Conservation (phyloP, 2,113 vertebrate genomes). For the Phalacrocorax pelagicus region DNA sequence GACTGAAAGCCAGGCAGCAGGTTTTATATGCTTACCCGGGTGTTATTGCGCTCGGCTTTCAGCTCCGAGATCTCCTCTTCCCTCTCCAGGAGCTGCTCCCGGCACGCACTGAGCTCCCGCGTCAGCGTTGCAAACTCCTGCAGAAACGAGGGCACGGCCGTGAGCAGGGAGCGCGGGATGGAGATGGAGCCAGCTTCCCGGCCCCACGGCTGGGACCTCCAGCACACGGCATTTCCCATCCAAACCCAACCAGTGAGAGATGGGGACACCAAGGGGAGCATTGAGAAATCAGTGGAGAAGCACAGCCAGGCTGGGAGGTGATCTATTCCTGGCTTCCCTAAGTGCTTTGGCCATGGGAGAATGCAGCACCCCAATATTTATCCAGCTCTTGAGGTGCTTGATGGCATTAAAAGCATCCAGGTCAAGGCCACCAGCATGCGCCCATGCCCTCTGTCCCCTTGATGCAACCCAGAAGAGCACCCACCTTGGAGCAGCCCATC, state of each 20-base stretch:
- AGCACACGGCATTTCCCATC: not conserved
- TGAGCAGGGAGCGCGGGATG: not conserved
- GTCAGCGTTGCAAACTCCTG: slow-evolving; percentile 97
- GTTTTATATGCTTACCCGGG: slow-evolving; percentile 76
- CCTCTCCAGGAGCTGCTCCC: slow-evolving; percentile 95
- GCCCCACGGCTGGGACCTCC: not conserved
- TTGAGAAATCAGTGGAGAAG: not conserved
- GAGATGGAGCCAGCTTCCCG: accelerated
- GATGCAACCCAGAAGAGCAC: not conserved
- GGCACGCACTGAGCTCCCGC: slow-evolving; percentile 92
- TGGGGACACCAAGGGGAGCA: accelerated
- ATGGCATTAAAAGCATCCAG: not conserved
- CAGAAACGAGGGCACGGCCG: not conserved
- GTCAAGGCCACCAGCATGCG: not conserved
- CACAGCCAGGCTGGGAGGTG: not conserved
- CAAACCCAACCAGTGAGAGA: not conserved
- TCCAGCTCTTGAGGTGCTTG: not conserved
- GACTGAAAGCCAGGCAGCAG: not conserved
- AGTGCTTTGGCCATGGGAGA: not conserved
- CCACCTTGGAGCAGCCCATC: not conserved
- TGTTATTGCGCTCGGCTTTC: slow-evolving; percentile 97
- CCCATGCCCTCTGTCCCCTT: not conserved
- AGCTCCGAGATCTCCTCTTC: slow-evolving; percentile 97
- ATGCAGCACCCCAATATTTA: not conserved
- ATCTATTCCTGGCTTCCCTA: not conserved